Conservation (phyloP, 2,888 invertebrate genomes). For the Lapara coniferarum region DNA sequence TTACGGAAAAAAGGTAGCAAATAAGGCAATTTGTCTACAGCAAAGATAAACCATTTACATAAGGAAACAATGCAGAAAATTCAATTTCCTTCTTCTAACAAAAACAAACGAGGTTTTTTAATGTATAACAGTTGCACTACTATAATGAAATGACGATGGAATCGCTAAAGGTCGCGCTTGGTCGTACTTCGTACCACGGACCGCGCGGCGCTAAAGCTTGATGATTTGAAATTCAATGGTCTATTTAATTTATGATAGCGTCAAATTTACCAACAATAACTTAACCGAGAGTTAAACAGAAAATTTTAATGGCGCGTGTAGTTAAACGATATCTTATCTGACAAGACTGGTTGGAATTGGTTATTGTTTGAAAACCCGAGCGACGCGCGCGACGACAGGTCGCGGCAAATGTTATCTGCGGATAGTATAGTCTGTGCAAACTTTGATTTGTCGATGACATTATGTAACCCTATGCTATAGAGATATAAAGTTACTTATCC, state of each 20-base stretch:
- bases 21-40: neutral
- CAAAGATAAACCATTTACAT: slow-evolving; percentile 7
- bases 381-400: slow-evolving; percentile 26
- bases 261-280: neutral
- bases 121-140: neutral
- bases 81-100: slow-evolving; percentile 10
- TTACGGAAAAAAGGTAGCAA: neutral
- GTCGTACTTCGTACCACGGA: slow-evolving; percentile 14
- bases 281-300: neutral
- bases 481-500: neutral
- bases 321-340: slow-evolving; percentile 4
- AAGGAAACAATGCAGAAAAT: neutral
- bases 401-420: slow-evolving; percentile 37
- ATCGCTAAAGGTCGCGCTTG: slow-evolving; percentile 6
- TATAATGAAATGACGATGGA: neutral
- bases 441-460: slow-evolving; percentile 38
- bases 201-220: neutral
- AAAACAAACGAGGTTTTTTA: slow-evolving; percentile 7
- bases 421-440: slow-evolving; percentile 34
- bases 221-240: neutral
- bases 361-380: slow-evolving; percentile 33
- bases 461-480: slow-evolving; percentile 29
- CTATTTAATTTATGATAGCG: neutral
- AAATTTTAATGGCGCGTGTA: slow-evolving; percentile 18
- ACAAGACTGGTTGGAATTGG: slow-evolving; percentile 37